These are phyloP conservation scores for Uropsilus gracilis DNA, from an alignment of 2,113 vertebrate genomes.

Conservation along the genomic window DNA sequence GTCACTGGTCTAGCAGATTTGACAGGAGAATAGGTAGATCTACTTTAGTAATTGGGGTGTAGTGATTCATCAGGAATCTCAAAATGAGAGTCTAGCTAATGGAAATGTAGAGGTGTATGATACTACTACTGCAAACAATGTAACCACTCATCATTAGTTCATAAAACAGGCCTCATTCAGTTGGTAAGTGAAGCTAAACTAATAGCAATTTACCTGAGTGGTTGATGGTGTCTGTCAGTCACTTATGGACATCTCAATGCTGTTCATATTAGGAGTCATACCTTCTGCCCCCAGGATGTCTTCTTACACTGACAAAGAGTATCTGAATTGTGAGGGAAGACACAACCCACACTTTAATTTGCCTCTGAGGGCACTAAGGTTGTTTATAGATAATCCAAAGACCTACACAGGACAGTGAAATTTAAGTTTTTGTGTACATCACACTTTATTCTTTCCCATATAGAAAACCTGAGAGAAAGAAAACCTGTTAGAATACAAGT, in stretches of 20 bases:
- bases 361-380: neutral
- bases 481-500: neutral
- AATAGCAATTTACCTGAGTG: neutral
- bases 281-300: neutral
- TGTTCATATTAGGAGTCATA: too few relatives aligned
- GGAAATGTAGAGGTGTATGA: neutral
- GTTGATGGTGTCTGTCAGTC: neutral
- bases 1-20: neutral
- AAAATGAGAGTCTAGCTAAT: neutral
- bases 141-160: neutral
- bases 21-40: neutral
- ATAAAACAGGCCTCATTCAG: neutral
- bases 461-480: neutral
- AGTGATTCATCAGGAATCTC: neutral
- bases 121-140: neutral
- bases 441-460: neutral
- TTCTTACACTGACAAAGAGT: neutral
- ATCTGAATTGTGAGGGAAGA: neutral
- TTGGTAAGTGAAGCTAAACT: neutral
- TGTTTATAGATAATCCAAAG: neutral
- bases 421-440: neutral
- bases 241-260: neutral
- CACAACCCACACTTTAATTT: neutral
- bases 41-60: neutral
- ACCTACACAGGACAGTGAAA: neutral